phyloP scores from a whole-genome alignment of 1,140 invertebrate species.

The Uloborus diversus region DNA sequence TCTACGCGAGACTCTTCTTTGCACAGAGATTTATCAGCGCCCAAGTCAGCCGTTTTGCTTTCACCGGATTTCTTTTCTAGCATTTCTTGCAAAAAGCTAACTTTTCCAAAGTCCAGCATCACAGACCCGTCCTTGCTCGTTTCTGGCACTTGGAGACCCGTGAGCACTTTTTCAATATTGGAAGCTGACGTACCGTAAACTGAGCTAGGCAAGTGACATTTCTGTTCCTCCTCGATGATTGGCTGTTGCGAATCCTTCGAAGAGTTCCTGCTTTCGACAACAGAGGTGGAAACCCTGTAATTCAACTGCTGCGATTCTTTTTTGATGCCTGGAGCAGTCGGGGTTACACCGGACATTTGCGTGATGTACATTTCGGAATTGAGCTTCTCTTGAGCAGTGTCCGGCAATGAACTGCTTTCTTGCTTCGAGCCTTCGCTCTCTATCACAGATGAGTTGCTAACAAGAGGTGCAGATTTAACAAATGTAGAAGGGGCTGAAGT shows the following conservation, averaged over 20 bases:
- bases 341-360: constrained; percentile 5
- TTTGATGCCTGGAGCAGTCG: not conserved
- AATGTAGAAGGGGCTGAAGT: too few species aligned
- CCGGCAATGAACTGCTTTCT: too few species aligned
- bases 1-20: not conserved
- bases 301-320: constrained; percentile 7
- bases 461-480: too few species aligned
- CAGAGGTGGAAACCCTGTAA: constrained; percentile 33
- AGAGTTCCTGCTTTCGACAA: constrained; percentile 15
- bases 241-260: not conserved
- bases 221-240: constrained; percentile 6
- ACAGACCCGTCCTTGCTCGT: not conserved
- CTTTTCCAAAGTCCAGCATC: not conserved
- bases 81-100: constrained; percentile 41
- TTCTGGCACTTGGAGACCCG: not conserved
- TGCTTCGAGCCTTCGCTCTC: too few species aligned
- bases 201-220: constrained; percentile 47
- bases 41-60: not conserved
- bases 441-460: too few species aligned
- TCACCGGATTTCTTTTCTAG: constrained; percentile 25
- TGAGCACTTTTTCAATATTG: constrained; percentile 46
- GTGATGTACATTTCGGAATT: too few species aligned
- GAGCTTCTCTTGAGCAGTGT: too few species aligned
- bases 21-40: not conserved
- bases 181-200: constrained; percentile 46